Base-by-base conservation (phyloP, 2,797 vertebrate genomes). In the Pipistrellus pipistrellus region DNA sequence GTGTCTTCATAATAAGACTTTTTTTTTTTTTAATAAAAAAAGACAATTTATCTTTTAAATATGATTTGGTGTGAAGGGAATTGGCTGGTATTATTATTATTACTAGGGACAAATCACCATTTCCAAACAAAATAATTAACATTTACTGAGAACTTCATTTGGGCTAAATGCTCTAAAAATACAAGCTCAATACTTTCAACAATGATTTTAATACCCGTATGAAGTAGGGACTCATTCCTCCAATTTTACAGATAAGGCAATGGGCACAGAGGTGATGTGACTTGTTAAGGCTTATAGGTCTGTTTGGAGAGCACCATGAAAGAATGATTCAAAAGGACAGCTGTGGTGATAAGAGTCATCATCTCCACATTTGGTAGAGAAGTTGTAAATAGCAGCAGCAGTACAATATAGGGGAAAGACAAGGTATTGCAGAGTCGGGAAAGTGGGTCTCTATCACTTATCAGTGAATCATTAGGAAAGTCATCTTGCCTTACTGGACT, bases 1-100 rank as follows among this genome's bases (percentile, higher is more conserved):
- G 53, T 66, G 48, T 92, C 95, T 94, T 95, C n/a, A 76, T 76
- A 97, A 97, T 97, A 97, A 97, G 96, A 68, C 2, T 23, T 0
- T 62, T 62, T 62, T 30, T 59, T 25, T 59, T 27, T 38, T 38
- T 4, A 38, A 38, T 38, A 38, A 38, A 38, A 41, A 62, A 77
- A 64, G 18, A 90, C 35, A 2, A 9, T 86, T 85, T 46, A 68
- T 77, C 64, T 92, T 94, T 89, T 90, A 20, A 41, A 82, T 83
- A 62, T 73, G 75, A 84, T 84, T 69, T 77, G 23, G 1, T 11
- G 13, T 55, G 18, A 69, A 81, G 62, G 55, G 18, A 44, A 84
- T 83, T 73, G 13, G 23, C 46, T 88, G 53, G 27, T 69, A 41
- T 77, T 57, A 27, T 41, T 57, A 27, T 41, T 46, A 46, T 86